These are phyloP conservation scores for Pseudolycoriella hygida DNA, from an alignment of 2,888 invertebrate species.

Conservation along the genomic window DNA sequence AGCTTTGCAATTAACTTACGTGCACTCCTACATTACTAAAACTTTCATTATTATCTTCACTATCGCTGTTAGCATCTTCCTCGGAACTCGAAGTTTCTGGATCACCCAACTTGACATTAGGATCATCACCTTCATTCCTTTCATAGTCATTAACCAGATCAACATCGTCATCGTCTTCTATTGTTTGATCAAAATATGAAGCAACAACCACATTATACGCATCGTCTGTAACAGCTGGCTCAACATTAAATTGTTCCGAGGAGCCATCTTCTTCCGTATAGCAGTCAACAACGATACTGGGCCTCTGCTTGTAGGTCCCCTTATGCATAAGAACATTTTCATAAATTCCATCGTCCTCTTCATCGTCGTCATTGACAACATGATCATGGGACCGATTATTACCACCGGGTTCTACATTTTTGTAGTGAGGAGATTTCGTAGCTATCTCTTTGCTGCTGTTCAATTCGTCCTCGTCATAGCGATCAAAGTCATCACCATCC, in stretches of 20 bases:
- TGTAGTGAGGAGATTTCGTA: not conserved
- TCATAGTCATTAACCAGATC: not conserved
- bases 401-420: not conserved
- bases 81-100: not conserved
- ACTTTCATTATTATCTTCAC: not conserved
- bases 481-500: not conserved
- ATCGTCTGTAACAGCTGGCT: not conserved
- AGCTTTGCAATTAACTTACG: too few relatives aligned
- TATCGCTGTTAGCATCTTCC: not conserved
- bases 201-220: not conserved
- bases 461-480: not conserved
- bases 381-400: not conserved
- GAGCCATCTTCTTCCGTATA: not conserved
- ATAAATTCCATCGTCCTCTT: not conserved
- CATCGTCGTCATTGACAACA: too few relatives aligned
- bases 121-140: not conserved
- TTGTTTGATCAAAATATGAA: constrained; percentile 6
- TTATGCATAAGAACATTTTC: not conserved
- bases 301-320: not conserved
- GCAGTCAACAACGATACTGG: not conserved
- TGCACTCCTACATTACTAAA: not conserved
- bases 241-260: not conserved
- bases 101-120: not conserved
- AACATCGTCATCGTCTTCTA: constrained; percentile 5
- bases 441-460: not conserved